Evolutionary conservation across 2,888 invertebrate species (phyloP).

Genomic region (Gnatocerus cornutus): DNA sequence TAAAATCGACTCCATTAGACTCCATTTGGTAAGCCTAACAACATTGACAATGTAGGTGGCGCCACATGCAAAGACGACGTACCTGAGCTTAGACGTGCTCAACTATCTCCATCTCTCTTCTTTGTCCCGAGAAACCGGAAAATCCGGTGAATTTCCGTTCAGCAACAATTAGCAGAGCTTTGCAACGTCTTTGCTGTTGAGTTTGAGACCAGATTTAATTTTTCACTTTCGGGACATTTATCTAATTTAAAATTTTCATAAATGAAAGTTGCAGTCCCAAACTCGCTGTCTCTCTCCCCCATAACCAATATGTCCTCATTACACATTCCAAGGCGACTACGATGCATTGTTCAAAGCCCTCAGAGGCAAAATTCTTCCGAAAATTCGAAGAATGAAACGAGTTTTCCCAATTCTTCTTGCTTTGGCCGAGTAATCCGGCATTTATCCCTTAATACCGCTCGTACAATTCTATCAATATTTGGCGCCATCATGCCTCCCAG

Average conservation of each 20-base stretch:
- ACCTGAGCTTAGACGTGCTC: slow-evolving; percentile 33
- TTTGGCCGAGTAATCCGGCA: neutral
- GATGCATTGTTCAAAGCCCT: slow-evolving; percentile 44
- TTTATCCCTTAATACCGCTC: neutral
- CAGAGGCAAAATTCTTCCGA: slow-evolving; percentile 25
- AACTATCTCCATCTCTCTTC: slow-evolving; percentile 32
- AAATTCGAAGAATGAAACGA: slow-evolving; percentile 13
- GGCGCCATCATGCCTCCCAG: slow-evolving; percentile 76
- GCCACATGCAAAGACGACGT: slow-evolving; percentile 77
- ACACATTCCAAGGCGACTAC: slow-evolving; percentile 69
- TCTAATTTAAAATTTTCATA: slow-evolving; percentile 2
- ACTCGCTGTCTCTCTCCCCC: slow-evolving; percentile 67
- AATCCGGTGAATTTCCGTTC: neutral
- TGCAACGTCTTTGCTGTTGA: neutral
- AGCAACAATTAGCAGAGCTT: neutral
- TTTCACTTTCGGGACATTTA: neutral
- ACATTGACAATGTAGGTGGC: slow-evolving; percentile 90
- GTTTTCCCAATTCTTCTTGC: neutral
- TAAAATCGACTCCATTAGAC: slow-evolving; percentile 79
- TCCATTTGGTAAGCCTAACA: slow-evolving; percentile 77
- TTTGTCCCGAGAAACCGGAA: neutral
- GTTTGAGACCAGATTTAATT: neutral
- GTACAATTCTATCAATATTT: slow-evolving; percentile 68
- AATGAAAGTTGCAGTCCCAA: slow-evolving; percentile 12
- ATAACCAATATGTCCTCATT: slow-evolving; percentile 75